phyloP scores from a whole-genome alignment of 2,797 vertebrate species.

The Helicolenus hilgendorfi region DNA sequence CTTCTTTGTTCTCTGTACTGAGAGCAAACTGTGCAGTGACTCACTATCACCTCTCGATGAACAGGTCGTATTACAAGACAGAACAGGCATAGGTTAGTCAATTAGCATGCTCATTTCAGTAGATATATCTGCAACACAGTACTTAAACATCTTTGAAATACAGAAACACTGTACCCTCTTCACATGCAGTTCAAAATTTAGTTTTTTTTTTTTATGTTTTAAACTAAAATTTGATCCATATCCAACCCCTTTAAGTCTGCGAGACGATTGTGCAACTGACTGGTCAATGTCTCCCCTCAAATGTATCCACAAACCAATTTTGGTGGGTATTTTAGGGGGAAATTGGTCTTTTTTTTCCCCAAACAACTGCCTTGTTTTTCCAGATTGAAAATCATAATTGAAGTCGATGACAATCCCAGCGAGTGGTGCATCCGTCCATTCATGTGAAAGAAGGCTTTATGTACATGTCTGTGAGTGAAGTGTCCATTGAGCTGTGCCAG shows the following conservation, averaged over 20 bases:
- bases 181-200: background rate
- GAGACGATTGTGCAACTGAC: background rate
- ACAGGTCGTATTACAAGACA: no score
- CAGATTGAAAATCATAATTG: constrained; percentile 9
- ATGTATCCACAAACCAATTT: background rate
- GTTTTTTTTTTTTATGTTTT: no score
- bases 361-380: constrained; percentile 8
- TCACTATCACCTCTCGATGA: background rate
- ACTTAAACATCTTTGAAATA: no score
- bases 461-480: constrained; percentile 22
- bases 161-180: background rate
- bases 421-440: background rate
- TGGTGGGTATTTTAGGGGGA: background rate
- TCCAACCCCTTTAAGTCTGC: background rate
- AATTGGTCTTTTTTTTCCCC: background rate
- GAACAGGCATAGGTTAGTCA: no score
- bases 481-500: constrained; percentile 10
- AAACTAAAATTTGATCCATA: background rate
- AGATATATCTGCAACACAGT: background rate
- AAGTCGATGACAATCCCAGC: background rate
- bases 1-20: background rate
- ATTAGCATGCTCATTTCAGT: no score
- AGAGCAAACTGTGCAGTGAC: background rate
- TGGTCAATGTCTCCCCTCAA: background rate
- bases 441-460: constrained; percentile 7